Conservation (phyloP, 2,797 vertebrate genomes). For the Etheostoma perlongum region DNA sequence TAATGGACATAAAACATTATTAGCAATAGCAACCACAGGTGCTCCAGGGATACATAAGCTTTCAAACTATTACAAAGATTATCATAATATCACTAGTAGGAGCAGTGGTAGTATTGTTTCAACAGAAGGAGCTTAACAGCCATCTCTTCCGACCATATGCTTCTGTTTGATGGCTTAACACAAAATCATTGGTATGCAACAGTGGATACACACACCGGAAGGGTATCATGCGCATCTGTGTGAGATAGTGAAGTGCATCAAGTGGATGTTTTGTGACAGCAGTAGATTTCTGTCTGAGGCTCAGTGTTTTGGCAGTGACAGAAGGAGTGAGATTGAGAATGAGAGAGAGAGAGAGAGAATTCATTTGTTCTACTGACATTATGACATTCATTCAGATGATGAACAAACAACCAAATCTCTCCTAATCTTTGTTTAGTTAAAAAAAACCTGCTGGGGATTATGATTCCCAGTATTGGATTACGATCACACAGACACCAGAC, state of each 20-base stretch:
- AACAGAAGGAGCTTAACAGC: conserved; percentile 38
- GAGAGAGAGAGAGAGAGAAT: neutral
- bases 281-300: conserved; percentile 23
- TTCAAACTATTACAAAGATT: neutral
- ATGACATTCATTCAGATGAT: conserved; percentile 53
- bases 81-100: neutral
- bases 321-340: neutral
- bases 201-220: conserved; percentile 9
- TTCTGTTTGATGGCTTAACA: conserved; percentile 47
- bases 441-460: conserved; percentile 61
- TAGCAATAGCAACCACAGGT: neutral
- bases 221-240: conserved; percentile 9
- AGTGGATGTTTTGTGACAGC: conserved; percentile 32
- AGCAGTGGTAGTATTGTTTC: neutral
- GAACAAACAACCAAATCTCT: conserved; percentile 63
- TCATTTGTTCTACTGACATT: conserved; percentile 51
- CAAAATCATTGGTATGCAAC: conserved; percentile 35
- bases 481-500: conserved; percentile 55
- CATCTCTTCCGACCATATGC: conserved; percentile 41
- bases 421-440: conserved; percentile 64
- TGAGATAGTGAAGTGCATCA: conserved; percentile 28
- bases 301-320: conserved; percentile 26
- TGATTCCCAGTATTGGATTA: conserved; percentile 53
- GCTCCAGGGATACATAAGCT: conserved; percentile 1
- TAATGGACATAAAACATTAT: conserved; percentile 28